Evolutionary conservation across 1,140 invertebrate genomes (phyloP).

Genomic region (Lepidostoma basale): DNA sequence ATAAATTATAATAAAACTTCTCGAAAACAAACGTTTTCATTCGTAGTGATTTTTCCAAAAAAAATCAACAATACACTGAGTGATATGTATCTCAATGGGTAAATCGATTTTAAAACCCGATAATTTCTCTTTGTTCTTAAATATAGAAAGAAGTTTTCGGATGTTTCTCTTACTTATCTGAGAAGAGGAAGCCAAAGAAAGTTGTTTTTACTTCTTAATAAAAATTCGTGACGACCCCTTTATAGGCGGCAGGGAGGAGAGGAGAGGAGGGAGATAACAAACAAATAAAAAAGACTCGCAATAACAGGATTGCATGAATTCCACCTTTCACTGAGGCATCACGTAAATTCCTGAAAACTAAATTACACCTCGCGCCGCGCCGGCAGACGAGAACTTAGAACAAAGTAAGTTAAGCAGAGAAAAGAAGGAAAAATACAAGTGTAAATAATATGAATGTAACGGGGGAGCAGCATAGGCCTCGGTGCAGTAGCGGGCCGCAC

Average conservation of each 20-base stretch:
- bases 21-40: too few species aligned
- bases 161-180: neutral
- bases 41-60: too few species aligned
- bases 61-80: too few species aligned
- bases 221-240: conserved; percentile 13
- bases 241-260: neutral
- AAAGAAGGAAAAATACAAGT: conserved; percentile 32
- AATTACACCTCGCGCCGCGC: conserved; percentile 41
- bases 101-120: too few species aligned
- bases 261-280: conserved; percentile 18
- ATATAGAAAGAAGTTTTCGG: neutral
- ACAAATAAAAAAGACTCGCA: conserved; percentile 37
- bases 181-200: neutral
- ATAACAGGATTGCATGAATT: conserved; percentile 43
- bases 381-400: conserved; percentile 42
- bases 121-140: too few species aligned
- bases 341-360: conserved; percentile 45
- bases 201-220: conserved; percentile 8
- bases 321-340: conserved; percentile 40
- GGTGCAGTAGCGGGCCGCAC: too few species aligned
- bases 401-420: conserved; percentile 43
- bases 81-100: too few species aligned
- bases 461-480: conserved; percentile 31
- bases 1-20: too few species aligned
- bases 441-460: conserved; percentile 36